These are phyloP conservation scores for Erpobdella octoculata DNA, from an alignment of 2,888 invertebrate species.

Conservation along the genomic window DNA sequence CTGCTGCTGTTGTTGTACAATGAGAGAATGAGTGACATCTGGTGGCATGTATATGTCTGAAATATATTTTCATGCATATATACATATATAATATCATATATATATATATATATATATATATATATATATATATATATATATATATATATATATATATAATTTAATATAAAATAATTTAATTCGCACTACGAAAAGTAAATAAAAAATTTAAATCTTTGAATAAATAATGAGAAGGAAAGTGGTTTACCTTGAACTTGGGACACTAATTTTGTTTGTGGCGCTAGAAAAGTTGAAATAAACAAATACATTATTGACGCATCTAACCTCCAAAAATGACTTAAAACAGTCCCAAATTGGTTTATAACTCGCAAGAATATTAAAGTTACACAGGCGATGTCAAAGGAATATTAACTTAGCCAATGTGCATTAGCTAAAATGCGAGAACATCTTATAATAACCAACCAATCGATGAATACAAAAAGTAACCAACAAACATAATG, in stretches of 20 bases:
- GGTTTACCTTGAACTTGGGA: constrained; percentile 22
- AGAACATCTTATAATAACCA: no score
- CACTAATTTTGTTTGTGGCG: constrained; percentile 23
- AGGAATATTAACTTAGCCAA: not conserved
- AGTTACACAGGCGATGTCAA: no score
- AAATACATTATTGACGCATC: no score
- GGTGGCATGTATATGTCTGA: constrained; percentile 23
- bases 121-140: not conserved
- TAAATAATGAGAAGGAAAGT: not conserved
- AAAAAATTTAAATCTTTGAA: no score
- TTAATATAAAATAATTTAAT: not conserved
- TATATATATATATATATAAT: not conserved
- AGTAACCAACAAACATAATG: no score
- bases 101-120: not conserved
- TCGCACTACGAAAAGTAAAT: no score
- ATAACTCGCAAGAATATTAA: no score
- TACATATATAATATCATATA: not conserved
- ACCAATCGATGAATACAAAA: no score
- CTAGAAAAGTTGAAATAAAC: not conserved
- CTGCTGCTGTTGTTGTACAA: constrained; percentile 19
- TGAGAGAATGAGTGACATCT: constrained; percentile 17
- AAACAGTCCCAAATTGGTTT: no score
- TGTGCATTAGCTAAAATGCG: not conserved
- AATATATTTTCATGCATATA: not conserved
- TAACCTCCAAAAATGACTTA: no score